Evolutionary conservation across 2,113 vertebrate species (phyloP).

Genomic region (Verasper variegatus): DNA sequence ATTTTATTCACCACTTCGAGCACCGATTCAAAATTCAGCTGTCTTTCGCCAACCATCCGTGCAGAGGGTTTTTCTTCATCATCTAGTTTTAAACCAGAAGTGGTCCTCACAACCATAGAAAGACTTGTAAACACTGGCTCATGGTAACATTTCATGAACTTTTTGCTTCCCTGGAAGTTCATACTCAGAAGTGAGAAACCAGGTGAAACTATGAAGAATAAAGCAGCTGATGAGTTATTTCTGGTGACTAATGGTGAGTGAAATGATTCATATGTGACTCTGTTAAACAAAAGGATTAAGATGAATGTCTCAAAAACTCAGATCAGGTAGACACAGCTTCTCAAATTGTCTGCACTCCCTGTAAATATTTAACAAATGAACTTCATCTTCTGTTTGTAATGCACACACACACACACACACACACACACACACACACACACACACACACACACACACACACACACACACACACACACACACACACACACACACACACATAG

Average conservation of each 20-base stretch:
- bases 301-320: not conserved
- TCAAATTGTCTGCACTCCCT: not conserved
- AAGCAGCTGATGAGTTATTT: not conserved
- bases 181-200: not conserved
- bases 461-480: no score
- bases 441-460: no score
- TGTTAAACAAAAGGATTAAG: not conserved
- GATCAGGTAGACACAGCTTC: not conserved
- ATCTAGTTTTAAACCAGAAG: no score
- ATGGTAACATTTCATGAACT: not conserved
- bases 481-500: constrained; percentile 21
- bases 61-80: no score
- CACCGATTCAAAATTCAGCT: no score
- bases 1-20: no score
- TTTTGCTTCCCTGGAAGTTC: not conserved
- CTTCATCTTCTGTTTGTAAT: constrained; percentile 60
- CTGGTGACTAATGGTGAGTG: not conserved
- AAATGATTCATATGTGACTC: not conserved
- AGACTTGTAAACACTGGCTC: not conserved
- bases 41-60: no score
- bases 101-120: no score
- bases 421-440: no score
- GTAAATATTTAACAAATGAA: constrained; percentile 71
- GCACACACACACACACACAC: not conserved
- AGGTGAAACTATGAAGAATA: not conserved